phyloP scores from a whole-genome alignment of 2,888 invertebrate species.

The Pyralis farinalis region DNA sequence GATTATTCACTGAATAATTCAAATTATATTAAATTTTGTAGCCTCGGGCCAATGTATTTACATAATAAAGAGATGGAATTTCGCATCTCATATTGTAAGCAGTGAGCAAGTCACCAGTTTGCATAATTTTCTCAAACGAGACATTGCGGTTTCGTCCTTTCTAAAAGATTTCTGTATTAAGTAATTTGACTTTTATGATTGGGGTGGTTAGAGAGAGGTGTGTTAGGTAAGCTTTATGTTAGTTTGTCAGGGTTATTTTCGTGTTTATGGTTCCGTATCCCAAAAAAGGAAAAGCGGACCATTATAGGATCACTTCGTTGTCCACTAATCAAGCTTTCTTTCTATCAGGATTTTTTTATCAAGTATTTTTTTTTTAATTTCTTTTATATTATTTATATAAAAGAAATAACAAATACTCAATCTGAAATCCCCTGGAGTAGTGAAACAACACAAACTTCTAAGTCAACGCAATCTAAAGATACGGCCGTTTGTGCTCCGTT shows the following conservation, averaged over 20 bases:
- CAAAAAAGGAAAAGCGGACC: too few relatives aligned
- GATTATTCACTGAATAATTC: constrained; percentile 47
- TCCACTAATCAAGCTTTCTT: too few relatives aligned
- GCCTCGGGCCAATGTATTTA: constrained; percentile 39
- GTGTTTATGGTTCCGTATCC: too few relatives aligned
- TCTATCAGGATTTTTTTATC: too few relatives aligned
- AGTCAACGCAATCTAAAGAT: too few relatives aligned
- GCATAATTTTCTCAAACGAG: constrained; percentile 34
- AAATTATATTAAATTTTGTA: constrained; percentile 41
- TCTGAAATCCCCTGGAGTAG: too few relatives aligned
- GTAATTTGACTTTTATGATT: constrained; percentile 15
- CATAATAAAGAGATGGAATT: constrained; percentile 45
- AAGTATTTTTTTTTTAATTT: too few relatives aligned
- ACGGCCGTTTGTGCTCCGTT: too few relatives aligned
- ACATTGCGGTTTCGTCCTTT: constrained; percentile 25
- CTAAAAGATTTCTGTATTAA: constrained; percentile 24
- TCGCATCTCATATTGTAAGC: constrained; percentile 32
- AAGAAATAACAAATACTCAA: too few relatives aligned
- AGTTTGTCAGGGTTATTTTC: not conserved
- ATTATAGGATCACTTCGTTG: too few relatives aligned
- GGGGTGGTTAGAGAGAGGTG: constrained; percentile 5
- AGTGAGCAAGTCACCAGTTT: constrained; percentile 29
- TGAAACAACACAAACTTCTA: too few relatives aligned
- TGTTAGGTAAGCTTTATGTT: constrained; percentile 7
- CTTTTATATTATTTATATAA: too few relatives aligned